These are phyloP conservation scores for Scophthalmus maximus DNA, from an alignment of 2,113 vertebrate genomes.

Conservation along the genomic window DNA sequence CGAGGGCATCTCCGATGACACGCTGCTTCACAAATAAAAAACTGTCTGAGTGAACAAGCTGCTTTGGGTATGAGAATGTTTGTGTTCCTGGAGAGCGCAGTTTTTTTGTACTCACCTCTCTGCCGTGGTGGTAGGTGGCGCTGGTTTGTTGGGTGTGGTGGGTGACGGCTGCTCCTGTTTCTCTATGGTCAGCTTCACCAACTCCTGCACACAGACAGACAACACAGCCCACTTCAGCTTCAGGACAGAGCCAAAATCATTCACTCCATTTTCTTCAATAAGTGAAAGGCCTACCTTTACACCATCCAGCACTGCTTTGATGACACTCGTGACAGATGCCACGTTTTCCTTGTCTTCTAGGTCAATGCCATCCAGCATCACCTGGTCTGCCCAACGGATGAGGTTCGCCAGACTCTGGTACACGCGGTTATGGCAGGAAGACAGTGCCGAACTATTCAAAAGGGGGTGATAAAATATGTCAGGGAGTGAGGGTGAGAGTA, in stretches of 20 bases:
- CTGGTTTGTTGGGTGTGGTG: slow-evolving; percentile 91
- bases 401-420: slow-evolving; percentile 98
- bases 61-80: neutral
- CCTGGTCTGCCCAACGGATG: slow-evolving; percentile 97
- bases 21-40: slow-evolving; percentile 65
- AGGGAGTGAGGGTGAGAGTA: neutral
- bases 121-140: slow-evolving; percentile 83
- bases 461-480: neutral
- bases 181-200: slow-evolving; percentile 96
- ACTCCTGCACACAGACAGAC: slow-evolving; percentile 82
- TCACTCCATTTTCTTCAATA: neutral
- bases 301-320: slow-evolving; percentile 97
- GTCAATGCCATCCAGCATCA: slow-evolving; percentile 96
- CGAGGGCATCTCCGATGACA: slow-evolving; percentile 86
- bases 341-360: slow-evolving; percentile 96
- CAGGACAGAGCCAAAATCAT: neutral
- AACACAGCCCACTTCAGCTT: neutral
- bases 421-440: slow-evolving; percentile 95
- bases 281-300: slow-evolving; percentile 88
- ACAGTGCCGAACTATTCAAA: slow-evolving; percentile 89
- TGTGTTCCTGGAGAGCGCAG: neutral
- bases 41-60: slow-evolving; percentile 11
- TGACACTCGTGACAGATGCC: slow-evolving; percentile 91
- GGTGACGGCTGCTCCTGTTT: slow-evolving; percentile 97
- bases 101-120: slow-evolving; percentile 84